Evolutionary conservation across 2,888 invertebrate species (phyloP), one percentile per base, ranked within the genome.

Genomic region (Epinotia nisella): DNA sequence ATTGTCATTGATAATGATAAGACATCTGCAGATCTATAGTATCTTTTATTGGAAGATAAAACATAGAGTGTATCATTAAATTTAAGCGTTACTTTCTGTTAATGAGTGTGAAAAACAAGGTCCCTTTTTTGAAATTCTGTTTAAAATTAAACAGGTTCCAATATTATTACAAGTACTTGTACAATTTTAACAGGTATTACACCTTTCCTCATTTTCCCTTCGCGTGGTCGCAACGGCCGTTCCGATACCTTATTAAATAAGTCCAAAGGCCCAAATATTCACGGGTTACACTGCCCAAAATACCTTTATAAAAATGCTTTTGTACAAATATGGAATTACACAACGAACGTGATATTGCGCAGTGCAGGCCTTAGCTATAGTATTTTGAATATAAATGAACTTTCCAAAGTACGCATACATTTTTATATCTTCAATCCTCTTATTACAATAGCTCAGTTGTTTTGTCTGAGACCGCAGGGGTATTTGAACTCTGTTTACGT

Each of bases 331-430:
- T 67, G 45, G 24, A 78, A 74, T 74, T 77, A 76, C 76, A 74
- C 59, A 69, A 53, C 29, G 70, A 62, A 66, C 74, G 58, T 58
- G 64, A 71, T 75, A 74, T 69, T 68, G 70, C 65, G 45, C 45
- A 60, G 75, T 74, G 70, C 76, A 69, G 69, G 71, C 65, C 41
- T 64, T 60, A 64, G 67, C 68, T 73, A 68, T 75, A 76, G 71
- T 76, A 82, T 80, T 9, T 81, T 77, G 78, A 81, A 81, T 79
- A 79, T 78, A 79, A 81, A 81, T 77, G 74, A 80, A 78, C 75
- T 78, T 77, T 73, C 65, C 74, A 66, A 75, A 73, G 75, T 74
- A 41, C 55, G 71, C 66, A 72, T 64, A 71, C 49, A 71, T 64
- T 67, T 74, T 69, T 75, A 72, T 72, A 56, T 71, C 56, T 62